Base-by-base conservation (phyloP, 1,140 invertebrate species). In the Holcopasites calliopsidis region DNA sequence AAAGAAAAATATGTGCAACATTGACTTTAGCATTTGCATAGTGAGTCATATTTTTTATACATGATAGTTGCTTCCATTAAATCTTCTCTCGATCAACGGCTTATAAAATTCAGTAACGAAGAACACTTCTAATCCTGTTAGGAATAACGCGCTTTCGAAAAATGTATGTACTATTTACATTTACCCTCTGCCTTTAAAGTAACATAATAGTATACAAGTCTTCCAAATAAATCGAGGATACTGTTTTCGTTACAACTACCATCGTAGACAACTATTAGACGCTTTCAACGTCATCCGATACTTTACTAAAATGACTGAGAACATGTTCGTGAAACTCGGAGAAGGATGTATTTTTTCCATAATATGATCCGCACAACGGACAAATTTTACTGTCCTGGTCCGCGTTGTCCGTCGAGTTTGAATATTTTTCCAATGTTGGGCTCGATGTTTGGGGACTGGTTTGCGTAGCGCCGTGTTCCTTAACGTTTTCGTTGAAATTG, bases 291-390 rank as follows among this genome's bases (percentile, higher is more conserved):
- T 86, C 80, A 40, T 79, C 28, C 21, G 77, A 52, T 10, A 85
- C 88, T 52, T 88, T 80, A 8, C 75, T 76, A 86, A 93, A 92
- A 84, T 93, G 92, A 75, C 76, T 89, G 23, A 92, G 79, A 49
- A 93, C 92, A 74, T 93, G 92, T 77, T 92, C 88, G 68, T 92
- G 90, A 70, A 92, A 92, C 40, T 86, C 85, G 38, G 83, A 71
- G 83, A 93, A 92, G 21, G 88, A 64, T 26, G 79, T 80, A 10
- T 86, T 77, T 54, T 85, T 86, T 35, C 66, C 85, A 71, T 89
- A 92, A 64, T 85, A 79, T 44, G 60, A 72, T 8, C 88, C 90
- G 79, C 92, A 93, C 21, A 93, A 73, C 0, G 92, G 92, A 70
- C 92, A 93, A 50, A 90, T 90, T 50, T 87, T 86, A 35, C 84